Conservation (phyloP, 2,888 invertebrate species). For the Ochropleura leucogaster region DNA sequence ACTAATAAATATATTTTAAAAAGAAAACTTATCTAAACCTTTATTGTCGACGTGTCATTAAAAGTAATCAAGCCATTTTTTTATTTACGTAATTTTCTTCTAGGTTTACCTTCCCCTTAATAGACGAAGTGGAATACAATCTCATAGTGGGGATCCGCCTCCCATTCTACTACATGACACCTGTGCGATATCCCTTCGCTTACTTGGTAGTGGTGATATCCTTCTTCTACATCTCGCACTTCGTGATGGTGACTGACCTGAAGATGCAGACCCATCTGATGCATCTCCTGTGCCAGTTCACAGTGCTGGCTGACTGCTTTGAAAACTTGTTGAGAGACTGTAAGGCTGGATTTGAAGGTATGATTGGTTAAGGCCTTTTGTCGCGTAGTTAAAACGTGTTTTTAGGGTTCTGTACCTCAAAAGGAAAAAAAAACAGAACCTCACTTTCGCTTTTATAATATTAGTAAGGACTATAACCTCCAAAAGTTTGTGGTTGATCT, state of each 20-base stretch:
- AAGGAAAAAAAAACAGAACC: too few species aligned
- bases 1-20: too few species aligned
- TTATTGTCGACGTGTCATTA: too few species aligned
- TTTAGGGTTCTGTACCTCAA: too few species aligned
- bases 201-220: slow-evolving; percentile 73
- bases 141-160: slow-evolving; percentile 75
- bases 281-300: slow-evolving; percentile 82
- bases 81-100: slow-evolving; percentile 44
- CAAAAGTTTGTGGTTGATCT: neutral
- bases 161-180: slow-evolving; percentile 75
- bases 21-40: too few species aligned
- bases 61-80: neutral
- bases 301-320: slow-evolving; percentile 80
- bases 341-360: slow-evolving; percentile 69
- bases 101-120: slow-evolving; percentile 80
- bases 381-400: neutral
- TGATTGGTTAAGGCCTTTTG: neutral
- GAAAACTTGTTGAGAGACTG: slow-evolving; percentile 78
- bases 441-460: too few species aligned
- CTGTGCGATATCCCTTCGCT: slow-evolving; percentile 69
- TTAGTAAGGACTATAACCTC: too few species aligned
- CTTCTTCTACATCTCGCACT: slow-evolving; percentile 77
- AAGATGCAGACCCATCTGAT: slow-evolving; percentile 81
- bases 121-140: slow-evolving; percentile 84
- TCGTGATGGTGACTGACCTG: slow-evolving; percentile 82